phyloP scores from a whole-genome alignment of 2,888 invertebrate genomes.

The Diabrotica balteata region DNA sequence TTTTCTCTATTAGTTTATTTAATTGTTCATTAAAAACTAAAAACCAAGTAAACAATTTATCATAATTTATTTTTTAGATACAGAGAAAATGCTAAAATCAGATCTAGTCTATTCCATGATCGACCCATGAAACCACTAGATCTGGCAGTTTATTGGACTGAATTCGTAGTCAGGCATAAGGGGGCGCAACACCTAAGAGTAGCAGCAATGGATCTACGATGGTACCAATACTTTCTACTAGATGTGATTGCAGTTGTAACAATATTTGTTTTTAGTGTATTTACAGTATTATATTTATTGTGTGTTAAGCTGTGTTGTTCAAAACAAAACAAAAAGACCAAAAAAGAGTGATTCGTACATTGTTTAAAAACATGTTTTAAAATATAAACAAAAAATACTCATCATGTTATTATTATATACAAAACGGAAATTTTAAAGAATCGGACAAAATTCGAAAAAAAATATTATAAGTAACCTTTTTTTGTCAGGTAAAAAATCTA shows the following conservation, averaged over 20 bases:
- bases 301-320: neutral
- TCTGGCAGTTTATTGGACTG: constrained; percentile 50
- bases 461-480: too few relatives aligned
- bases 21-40: too few relatives aligned
- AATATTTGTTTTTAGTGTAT: neutral
- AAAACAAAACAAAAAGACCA: neutral
- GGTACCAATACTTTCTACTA: constrained; percentile 48
- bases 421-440: too few relatives aligned
- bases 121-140: constrained; percentile 48
- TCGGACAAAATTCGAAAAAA: too few relatives aligned
- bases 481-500: too few relatives aligned
- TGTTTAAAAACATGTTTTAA: too few relatives aligned
- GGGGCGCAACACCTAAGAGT: constrained; percentile 51
- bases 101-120: constrained; percentile 48
- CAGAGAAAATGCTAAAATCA: constrained; percentile 40
- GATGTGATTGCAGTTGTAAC: constrained; percentile 41
- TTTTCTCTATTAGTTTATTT: too few relatives aligned
- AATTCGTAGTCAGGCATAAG: constrained; percentile 49
- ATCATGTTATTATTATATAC: too few relatives aligned
- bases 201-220: constrained; percentile 43
- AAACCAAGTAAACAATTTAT: too few relatives aligned
- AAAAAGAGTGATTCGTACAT: constrained; percentile 5
- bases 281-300: neutral
- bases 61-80: constrained; percentile 41
- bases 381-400: too few relatives aligned